Base-by-base conservation (phyloP, 2,888 invertebrate species). In the Dasysyrphus albostriatus region DNA sequence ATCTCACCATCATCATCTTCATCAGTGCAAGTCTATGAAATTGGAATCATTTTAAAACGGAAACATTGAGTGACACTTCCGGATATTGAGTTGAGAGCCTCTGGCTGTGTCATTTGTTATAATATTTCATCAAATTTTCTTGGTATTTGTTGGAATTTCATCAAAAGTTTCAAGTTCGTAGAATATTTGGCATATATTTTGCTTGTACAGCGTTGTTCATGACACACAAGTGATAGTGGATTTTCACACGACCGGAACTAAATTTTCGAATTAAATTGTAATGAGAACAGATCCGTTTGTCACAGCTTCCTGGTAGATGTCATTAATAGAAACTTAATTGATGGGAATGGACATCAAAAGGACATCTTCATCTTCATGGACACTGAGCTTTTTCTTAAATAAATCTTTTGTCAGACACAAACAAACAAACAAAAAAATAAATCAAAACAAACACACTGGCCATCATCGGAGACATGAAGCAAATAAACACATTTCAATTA, bases 291-390 rank as follows among this genome's bases (percentile, higher is more conserved):
- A 61, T 61, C 61, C 39, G 19, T 63, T 42, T 29, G 44, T n/a
- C n/a, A 32, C n/a, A 3, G 12, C 24, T 24, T 24, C 24, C 24
- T n/a, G 1, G 2, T 3, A 29, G n/a, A n/a, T n/a, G n/a, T 9
- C 9, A 44, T 44, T n/a, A 44, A 63, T 44, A 63, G 32, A 63
- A 63, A 9, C 29, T 44, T 63, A 63, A 63, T 63, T 44, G 29
- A 2, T 29, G 6, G 29, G 14, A 29, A 14, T 7, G 14, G 7
- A 2, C 5, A 8, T 16, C 4, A 59, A 5, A 19, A 59, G 1
- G 5, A 10, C 19, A 59, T 29, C 6, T 3, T 12, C 39, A 24
- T n/a, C n/a, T n/a, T n/a, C n/a, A 39, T 34, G 59, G 6, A 12
- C 7, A 7, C 32, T 47, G 9, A 19, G 24, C n/a, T 65, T 42